These are phyloP conservation scores for Malurus melanocephalus DNA, from an alignment of 2,113 vertebrate species.

Conservation along the genomic window DNA sequence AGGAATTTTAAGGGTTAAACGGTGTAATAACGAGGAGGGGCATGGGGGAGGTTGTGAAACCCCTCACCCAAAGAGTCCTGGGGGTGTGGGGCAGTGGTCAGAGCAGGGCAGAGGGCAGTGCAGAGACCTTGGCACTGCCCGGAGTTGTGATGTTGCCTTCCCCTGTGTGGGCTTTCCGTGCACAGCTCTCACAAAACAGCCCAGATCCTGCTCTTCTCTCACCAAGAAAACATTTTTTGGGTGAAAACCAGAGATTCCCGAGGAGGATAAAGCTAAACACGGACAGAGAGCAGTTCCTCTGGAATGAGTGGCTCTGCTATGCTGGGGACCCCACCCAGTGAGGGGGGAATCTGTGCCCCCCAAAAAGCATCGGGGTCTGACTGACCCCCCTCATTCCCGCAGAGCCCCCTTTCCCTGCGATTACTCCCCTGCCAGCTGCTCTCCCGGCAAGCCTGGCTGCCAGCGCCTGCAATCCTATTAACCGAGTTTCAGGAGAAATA, in stretches of 20 bases:
- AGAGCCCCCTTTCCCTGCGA: background rate
- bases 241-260: background rate
- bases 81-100: fast-evolving
- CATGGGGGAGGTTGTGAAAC: background rate
- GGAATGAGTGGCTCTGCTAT: fast-evolving
- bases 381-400: fast-evolving
- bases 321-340: fast-evolving
- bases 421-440: slow-evolving; percentile 41
- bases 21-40: background rate
- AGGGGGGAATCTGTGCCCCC: background rate
- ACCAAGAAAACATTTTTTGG: fast-evolving
- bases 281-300: background rate
- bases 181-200: background rate
- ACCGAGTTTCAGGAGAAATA: slow-evolving; percentile 37
- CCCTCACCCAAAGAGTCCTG: background rate
- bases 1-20: background rate
- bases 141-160: background rate
- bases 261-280: background rate
- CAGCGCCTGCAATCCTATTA: slow-evolving; percentile 64
- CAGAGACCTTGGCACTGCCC: background rate
- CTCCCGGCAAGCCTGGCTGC: background rate
- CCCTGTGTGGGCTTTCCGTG: fast-evolving
- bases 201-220: background rate
- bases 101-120: fast-evolving
- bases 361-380: fast-evolving